Base-by-base conservation (phyloP, 2,888 invertebrate genomes). In the Cheilosia soror region DNA sequence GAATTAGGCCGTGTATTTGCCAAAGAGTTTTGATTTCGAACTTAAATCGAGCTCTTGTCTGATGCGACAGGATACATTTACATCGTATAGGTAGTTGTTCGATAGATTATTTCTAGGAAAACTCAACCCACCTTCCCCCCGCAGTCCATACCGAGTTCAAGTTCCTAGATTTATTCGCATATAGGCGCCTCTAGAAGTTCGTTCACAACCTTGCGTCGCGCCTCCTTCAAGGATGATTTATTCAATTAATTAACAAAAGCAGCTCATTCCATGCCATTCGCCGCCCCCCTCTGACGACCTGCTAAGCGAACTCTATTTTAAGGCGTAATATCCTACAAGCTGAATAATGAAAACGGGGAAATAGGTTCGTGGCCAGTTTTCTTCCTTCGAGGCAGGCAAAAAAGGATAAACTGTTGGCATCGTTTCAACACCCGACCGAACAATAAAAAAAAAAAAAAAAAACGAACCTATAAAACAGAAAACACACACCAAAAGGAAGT, bases 161-260 rank as follows among this genome's bases (percentile, higher is more conserved):
- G 51, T 47, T 47, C 47, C 33, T 33, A 49, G 49, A 63, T 53
- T 53, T 29, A 13, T 49, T 49, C 33, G 9, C 25, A 37, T 13
- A 13, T 7, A 37, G 33, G 6, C 33, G 6, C 33, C 33, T 33
- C 37, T 25, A 25, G 13, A 20, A 5, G 42, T 58, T 60, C 58
- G 42, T 58, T 60, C 58, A 37, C 58, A 57, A 25, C 55, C 37
- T 9, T 37, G 37, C 37, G 49, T 37, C 29, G 33, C 33, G 42
- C n/a, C 42, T 53, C 44, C 53, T 51, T 13, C 15, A 63, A 65
- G 55, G 57, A 63, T 65, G 75, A 75, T 75, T 49, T 66, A 75
- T 66, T 58, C 57, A 75, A 75, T 75, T 75, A 75, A 66, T 66
- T 65, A 75, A 49, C 65, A 75, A 66, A 75, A 47, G 69, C 37